phyloP scores from a whole-genome alignment of 2,113 vertebrate species.

The Romanogobio albipinnatus region DNA sequence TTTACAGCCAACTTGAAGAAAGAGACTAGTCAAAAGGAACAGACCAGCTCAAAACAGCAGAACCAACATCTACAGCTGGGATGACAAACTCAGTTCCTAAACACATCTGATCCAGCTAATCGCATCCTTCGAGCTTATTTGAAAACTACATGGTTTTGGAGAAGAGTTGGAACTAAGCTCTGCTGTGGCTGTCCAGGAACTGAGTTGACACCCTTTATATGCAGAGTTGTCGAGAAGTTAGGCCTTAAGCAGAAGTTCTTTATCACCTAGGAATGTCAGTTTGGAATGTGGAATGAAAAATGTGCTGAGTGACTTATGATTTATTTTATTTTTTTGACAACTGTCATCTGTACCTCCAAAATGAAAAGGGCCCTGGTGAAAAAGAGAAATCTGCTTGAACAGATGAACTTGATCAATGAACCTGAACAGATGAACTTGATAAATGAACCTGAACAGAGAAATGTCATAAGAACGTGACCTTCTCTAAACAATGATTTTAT shows the following conservation, averaged over 20 bases:
- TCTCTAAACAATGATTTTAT: constrained; percentile 5
- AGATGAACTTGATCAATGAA: not conserved
- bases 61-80: not conserved
- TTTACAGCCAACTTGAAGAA: not conserved
- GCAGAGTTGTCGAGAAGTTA: not conserved
- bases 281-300: no score
- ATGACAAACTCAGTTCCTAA: not conserved
- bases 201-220: not conserved
- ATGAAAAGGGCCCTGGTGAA: not conserved
- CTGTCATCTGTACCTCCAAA: no score
- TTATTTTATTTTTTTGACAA: no score
- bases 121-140: not conserved
- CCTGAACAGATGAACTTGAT: no score
- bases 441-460: constrained; percentile 23
- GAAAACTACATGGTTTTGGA: not conserved
- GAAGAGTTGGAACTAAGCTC: no score
- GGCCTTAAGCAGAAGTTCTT: no score
- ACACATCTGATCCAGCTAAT: no score
- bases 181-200: no score
- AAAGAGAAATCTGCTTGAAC: constrained; percentile 14
- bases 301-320: no score
- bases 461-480: constrained; percentile 2
- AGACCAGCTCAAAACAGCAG: constrained; percentile 11
- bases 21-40: not conserved
- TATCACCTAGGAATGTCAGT: no score